Base-by-base conservation (phyloP, 2,888 invertebrate genomes). In the Nebria salina region DNA sequence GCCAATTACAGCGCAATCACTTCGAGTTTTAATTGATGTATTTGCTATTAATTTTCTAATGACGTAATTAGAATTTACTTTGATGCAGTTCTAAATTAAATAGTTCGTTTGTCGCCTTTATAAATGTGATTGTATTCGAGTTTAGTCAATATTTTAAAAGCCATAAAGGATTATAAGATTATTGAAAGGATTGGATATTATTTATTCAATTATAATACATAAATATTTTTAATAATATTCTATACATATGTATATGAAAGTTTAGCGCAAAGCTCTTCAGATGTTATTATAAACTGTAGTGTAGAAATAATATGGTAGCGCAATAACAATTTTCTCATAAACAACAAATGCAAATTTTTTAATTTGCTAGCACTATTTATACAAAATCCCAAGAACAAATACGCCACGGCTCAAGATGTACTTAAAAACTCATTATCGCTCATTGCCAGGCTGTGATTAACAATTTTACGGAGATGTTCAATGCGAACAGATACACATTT, bases 331-430 rank as follows among this genome's bases (percentile, higher is more conserved):
- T 54, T 54, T 54, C 54, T 54, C 54, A 54, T 54, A 54, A 54
- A 54, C 54, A 54, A 54, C 54, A 54, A 8, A 54, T 54, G 54
- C 7, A 7, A 54, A 74, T 74, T 13, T 20, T 15, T 25, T 74
- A 74, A 7, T 43, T 13, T 74, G 43, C 11, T 74, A 15, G 64
- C 64, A 75, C 15, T 64, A 26, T 75, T 75, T 68, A 6, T 54
- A 11, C 8, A 54, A 54, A 54, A 11, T 2, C 54, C 5, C 34
- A 34, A 34, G 34, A 2, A 34, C 4, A 34, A 68, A 15, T 25
- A 15, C 6, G 13, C 26, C 20, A 68, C 15, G 68, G 68, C 9
- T 15, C n/a, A 3, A 68, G 2, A 6, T 25, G 25, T 68, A 68
- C 68, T 25, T 68, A 68, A 68, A 68, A 68, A 0, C 26, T 68